Evolutionary conservation across 1,140 invertebrate genomes (phyloP), one percentile per base, ranked within the genome.

Genomic region (Metopolophium dirhodum): DNA sequence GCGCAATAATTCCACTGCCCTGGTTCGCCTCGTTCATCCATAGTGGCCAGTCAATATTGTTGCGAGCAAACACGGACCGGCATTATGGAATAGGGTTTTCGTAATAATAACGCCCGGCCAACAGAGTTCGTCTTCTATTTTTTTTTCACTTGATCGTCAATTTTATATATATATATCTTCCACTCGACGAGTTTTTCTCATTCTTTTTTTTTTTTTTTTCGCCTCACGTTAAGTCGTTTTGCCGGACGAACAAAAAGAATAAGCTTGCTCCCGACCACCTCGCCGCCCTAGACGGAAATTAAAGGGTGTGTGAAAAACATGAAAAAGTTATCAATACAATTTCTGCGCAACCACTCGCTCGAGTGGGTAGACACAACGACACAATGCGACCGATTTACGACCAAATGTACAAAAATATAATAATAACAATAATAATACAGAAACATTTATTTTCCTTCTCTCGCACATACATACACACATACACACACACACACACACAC

Each of bases 291-390:
- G 41, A 41, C 82, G 23, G 37, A 41, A 85, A 85, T 85, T 85
- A 85, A 85, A 85, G 83, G 22, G 35, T 41, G 41, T 26, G 37
- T 26, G 83, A 85, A 83, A 83, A 83, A 83, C 35, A 37, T 37
- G 82, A 37, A 85, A 83, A 85, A 83, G 37, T 83, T 83, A 83
- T 23, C 41, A 37, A 85, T 85, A 85, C 83, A 41, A 85, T 85
- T 85, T 85, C 37, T 85, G 37, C 23, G 9, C 82, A 85, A 85
- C 41, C 11, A 41, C 37, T 85, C 11, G 8, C 83, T 22, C 22
- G 82, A 37, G 35, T 83, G 82, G 22, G 22, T 41, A 37, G 37
- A 83, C 82, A n/a, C 61, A n/a, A n/a, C 30, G 61, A 18, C 61
- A 77, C 61, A 77, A 77, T 77, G n/a, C 37, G 20, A n/a, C 82